phyloP scores from a whole-genome alignment of 2,113 vertebrate species.

The Paradoxurus hermaphroditus region DNA sequence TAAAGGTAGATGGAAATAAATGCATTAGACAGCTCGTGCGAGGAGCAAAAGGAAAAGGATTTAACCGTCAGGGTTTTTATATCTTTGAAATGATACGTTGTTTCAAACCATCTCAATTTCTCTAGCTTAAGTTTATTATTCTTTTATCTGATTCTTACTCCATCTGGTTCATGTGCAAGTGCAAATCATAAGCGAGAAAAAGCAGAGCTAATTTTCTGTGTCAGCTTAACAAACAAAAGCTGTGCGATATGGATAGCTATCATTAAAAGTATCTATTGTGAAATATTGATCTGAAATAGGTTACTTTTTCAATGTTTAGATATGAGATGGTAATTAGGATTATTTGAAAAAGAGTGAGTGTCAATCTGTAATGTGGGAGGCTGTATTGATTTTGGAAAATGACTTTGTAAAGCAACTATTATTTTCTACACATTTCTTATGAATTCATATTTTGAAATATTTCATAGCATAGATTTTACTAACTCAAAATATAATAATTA shows the following conservation, averaged over 20 bases:
- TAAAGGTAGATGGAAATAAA: slow-evolving; percentile 66
- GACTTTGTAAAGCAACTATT: slow-evolving; percentile 40
- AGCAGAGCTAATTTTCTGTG: slow-evolving; percentile 72
- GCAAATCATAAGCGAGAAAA: slow-evolving; percentile 67
- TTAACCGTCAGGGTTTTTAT: slow-evolving; percentile 59
- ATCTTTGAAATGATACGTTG: slow-evolving; percentile 56
- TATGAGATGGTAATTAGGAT: slow-evolving; percentile 74
- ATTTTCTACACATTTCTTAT: slow-evolving; percentile 51
- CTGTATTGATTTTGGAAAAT: slow-evolving; percentile 66
- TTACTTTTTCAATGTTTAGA: slow-evolving; percentile 70
- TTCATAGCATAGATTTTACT: slow-evolving; percentile 6
- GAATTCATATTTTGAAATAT: slow-evolving; percentile 16
- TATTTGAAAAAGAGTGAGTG: slow-evolving; percentile 69
- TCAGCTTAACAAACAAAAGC: slow-evolving; percentile 78
- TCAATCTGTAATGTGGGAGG: slow-evolving; percentile 35
- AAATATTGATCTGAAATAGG: slow-evolving; percentile 73
- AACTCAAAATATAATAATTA: slow-evolving; percentile 54
- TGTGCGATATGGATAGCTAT: slow-evolving; percentile 51
- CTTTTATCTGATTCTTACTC: slow-evolving; percentile 62
- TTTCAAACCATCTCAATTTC: slow-evolving; percentile 73
- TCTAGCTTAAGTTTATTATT: slow-evolving; percentile 60
- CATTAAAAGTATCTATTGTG: slow-evolving; percentile 69
- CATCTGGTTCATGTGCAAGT: slow-evolving; percentile 53
- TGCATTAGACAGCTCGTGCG: slow-evolving; percentile 61
- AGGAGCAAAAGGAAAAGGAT: slow-evolving; percentile 64